Evolutionary conservation across 2,888 invertebrate species (phyloP).

Genomic region (Drosophila meridiana): DNA sequence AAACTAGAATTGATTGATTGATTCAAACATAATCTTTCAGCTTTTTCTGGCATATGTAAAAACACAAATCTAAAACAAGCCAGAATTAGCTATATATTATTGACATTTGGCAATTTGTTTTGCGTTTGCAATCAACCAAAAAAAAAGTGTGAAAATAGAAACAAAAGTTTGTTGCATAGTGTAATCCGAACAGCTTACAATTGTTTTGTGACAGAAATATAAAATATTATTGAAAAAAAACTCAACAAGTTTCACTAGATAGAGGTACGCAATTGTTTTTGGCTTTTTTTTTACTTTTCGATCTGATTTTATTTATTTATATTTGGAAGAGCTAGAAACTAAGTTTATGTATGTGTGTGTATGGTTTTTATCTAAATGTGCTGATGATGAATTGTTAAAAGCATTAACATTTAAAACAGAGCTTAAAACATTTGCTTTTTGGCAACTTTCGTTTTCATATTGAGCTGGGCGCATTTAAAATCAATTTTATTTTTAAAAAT

Average conservation of each 20-base stretch:
- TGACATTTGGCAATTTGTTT: background rate
- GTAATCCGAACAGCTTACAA: background rate
- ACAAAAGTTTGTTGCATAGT: background rate
- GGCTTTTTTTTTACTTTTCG: conserved; percentile 8
- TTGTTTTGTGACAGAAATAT: background rate
- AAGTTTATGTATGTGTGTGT: conserved; percentile 5
- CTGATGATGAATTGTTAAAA: conserved; percentile 23
- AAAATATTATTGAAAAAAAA: background rate
- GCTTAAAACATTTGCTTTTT: conserved; percentile 40
- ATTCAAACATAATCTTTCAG: background rate
- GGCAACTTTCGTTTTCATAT: conserved; percentile 47
- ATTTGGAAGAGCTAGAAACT: conserved; percentile 20
- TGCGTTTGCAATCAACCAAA: background rate
- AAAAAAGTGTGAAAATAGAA: background rate
- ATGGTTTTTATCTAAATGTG: background rate
- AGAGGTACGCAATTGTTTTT: conserved; percentile 21
- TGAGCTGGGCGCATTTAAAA: conserved; percentile 62
- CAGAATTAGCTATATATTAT: background rate
- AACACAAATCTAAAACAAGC: background rate
- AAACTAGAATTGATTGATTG: too few species aligned
- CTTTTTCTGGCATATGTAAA: background rate
- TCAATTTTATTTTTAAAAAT: conserved; percentile 57
- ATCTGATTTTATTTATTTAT: background rate
- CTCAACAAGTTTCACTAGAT: conserved; percentile 12
- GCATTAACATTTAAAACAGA: conserved; percentile 52